Evolutionary conservation across 23 tunicate genomes (phyloP), one percentile per base, ranked within the genome.

Genomic region (Oikopleura vanhoeffeni): DNA sequence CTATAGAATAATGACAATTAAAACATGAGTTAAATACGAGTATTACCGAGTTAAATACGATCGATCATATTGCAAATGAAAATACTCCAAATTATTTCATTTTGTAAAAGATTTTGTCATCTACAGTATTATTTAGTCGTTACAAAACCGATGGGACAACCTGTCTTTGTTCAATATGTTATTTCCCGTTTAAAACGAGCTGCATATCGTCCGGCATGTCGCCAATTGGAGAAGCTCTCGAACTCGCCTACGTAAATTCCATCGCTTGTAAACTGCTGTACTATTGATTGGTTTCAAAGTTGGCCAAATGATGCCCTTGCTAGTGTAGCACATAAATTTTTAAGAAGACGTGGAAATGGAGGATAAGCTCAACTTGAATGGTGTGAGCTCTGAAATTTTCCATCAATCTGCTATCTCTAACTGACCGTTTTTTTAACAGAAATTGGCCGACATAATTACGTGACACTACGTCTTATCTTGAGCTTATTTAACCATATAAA

Each of bases 231-330:
- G 98, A 93, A 67, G 88, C 98, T 0, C 90, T 93, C 87, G 71
- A n/a, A n/a, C n/a, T n/a, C n/a, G n/a, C n/a, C 83, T 89, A 40
- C 41, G 98, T 39, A 90, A 89, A 57, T 93, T 93, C 71, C 98
- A 0, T 93, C 98, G 0, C 89, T 93, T 27, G 94, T 93, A 40
- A 93, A 93, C 77, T 93, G 98, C 76, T 93, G 98, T 83, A 93
- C 98, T 8, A 93, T 93, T 82, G 91, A 93, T 41, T 93, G 98
- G 98, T 93, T 93, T 87, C 98, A 93, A 93, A 85, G 90, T 0
- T 93, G 98, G 98, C 98, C 98, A 1, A 91, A 88, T 77, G 98
- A 93, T 90, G 98, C 98, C 38, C 86, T 93, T 40, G 86, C 94
- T 0, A 89, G 91, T 83, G 98, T 93, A 0, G 98, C 98, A 18